Base-by-base conservation (phyloP, 2,888 invertebrate species). In the Oxycera nigricornis region DNA sequence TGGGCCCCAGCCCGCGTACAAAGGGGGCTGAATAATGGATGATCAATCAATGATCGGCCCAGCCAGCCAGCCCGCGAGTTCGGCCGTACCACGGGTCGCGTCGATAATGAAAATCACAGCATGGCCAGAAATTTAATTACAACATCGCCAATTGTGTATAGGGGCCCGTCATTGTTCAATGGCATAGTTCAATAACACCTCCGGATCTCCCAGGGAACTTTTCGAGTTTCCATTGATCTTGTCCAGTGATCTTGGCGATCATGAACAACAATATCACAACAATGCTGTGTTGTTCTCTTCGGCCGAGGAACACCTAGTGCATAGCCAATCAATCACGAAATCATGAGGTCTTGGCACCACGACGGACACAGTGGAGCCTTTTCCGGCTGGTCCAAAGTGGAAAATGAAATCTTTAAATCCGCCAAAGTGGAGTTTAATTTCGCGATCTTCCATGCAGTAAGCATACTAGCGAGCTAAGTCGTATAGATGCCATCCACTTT, bases 101-200 rank as follows among this genome's bases (percentile, higher is more conserved):
- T 30, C 22, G 70, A 70, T 70, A 70, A 70, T 70, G 70, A 70
- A 70, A 39, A 70, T 52, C 70, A 52, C 70, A 70, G 70, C 70
- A 52, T 52, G 70, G 22, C 20, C 30, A 52, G 30, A 24, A 70
- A 70, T 70, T 70, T 70, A 70, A 70, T 70, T 70, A 68, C 67
- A 59, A 67, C 68, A 39, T 68, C 28, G 7, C 30, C 31, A 55
- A 55, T 55, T 46, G 46, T 20, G 6, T 52, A 55, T 55, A 30
- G 20, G 70, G 30, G 55, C 52, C 9, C 22, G 55, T 20, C 65
- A 65, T 65, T 65, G 41, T 39, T 65, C 65, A 65, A 65, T 65
- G 65, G 35, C 52, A 70, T 70, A 55, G 70, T 70, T 70, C 70
- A 70, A 70, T 55, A 70, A 55, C 70, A 52, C 31, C 52, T 68